phyloP scores from a whole-genome alignment of 2,888 invertebrate species.

The Pogonocherus hispidulus region DNA sequence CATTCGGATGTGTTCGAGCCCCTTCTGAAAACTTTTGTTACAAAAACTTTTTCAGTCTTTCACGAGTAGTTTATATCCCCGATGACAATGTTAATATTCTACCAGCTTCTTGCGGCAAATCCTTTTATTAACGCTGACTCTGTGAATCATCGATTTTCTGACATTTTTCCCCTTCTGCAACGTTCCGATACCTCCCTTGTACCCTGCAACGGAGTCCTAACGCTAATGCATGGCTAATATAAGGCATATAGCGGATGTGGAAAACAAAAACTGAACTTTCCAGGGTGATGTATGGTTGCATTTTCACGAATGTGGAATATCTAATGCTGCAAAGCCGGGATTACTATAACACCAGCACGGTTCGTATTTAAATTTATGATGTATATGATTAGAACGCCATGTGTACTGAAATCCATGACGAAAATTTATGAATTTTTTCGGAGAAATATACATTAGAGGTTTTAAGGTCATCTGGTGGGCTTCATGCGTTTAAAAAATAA shows the following conservation, averaged over 20 bases:
- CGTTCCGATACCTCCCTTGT: no score
- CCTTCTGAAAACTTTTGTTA: no score
- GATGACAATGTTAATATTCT: background rate
- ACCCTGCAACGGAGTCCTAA: no score
- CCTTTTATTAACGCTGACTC: no score
- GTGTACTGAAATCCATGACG: background rate
- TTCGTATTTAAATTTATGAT: background rate
- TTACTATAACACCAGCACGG: background rate
- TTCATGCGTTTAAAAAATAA: background rate
- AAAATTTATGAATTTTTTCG: background rate
- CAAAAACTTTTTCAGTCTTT: no score
- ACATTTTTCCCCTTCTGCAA: no score
- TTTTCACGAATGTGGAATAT: background rate
- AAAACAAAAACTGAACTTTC: background rate
- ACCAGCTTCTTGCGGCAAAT: no score
- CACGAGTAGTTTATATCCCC: no score
- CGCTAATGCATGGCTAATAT: no score
- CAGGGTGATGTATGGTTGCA: background rate
- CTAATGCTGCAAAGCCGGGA: background rate
- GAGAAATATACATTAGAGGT: background rate
- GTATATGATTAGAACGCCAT: background rate
- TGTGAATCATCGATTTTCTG: no score
- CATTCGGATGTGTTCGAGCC: no score
- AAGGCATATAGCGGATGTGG: no score
- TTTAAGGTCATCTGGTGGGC: background rate